Evolutionary conservation across 2,797 vertebrate species (phyloP), one percentile per base, ranked within the genome.

Genomic region (Acanthurus lineatus): DNA sequence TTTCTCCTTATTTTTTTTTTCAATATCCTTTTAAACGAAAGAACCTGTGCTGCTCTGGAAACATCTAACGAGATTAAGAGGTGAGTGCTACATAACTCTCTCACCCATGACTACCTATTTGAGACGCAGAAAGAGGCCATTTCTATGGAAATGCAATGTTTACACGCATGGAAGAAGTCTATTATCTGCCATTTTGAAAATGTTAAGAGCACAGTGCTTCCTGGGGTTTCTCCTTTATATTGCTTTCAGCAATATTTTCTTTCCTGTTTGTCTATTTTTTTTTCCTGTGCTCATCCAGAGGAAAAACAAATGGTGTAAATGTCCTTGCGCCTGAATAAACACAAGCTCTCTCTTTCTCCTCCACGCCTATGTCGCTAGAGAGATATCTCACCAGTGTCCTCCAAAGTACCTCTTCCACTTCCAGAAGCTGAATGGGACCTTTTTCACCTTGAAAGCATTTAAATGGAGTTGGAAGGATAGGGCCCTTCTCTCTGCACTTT

Each of bases 91-190:
- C 70, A 77, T 87, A 86, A 83, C 80, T 88, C 81, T 73, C 82
- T 91, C 77, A 85, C 88, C 85, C 89, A 78, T 82, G 80, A 78
- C 86, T 89, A 86, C 87, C 84, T 68, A 57, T 89, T 80, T 87
- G 87, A 93, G 88, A 93, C 71, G 72, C 79, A 59, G 76, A 90
- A 86, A 83, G 87, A 89, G 89, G 82, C 91, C 86, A 94, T 95
- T 94, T 94, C 92, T 89, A 93, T 94, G 93, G 91, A 95, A 95
- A 94, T 95, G 84, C 86, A 88, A 89, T 93, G 91, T 95, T 94
- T 94, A 93, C 93, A 94, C 90, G 91, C 91, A 92, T 93, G 92
- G 89, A 51, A 89, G 92, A 92, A 94, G 91, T 92, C 90, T 92
- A 94, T 95, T 93, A 94, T 92, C 91, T 91, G 82, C 86, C 81